Evolutionary conservation across 2,797 vertebrate genomes (phyloP).

Genomic region (Ceryle rudis): DNA sequence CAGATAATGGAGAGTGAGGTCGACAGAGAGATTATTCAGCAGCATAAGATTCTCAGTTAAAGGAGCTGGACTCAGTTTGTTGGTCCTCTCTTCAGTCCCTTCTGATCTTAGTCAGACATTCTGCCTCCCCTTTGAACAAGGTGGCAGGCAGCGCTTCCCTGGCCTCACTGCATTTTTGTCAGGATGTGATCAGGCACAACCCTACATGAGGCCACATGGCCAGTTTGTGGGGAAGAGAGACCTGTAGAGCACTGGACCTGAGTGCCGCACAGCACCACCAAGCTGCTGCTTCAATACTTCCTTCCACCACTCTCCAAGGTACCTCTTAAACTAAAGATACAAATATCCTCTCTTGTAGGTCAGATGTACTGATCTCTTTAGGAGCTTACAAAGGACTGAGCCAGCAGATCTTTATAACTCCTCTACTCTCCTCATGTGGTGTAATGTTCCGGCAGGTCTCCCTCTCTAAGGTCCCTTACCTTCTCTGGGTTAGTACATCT

Average conservation of each 20-base stretch:
- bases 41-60: not conserved
- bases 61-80: not conserved
- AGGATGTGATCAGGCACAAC: not conserved
- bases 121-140: not conserved
- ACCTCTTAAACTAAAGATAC: not conserved
- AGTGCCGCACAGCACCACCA: not conserved
- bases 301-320: not conserved
- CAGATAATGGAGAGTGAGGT: not conserved
- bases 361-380: not conserved
- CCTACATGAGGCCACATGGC: fast-evolving
- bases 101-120: not conserved
- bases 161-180: fast-evolving
- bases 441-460: too few species aligned
- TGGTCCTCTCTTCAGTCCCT: not conserved
- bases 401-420: not conserved
- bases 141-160: not conserved
- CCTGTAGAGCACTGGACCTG: fast-evolving
- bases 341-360: not conserved
- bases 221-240: not conserved
- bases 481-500: too few species aligned
- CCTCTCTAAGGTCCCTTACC: too few species aligned
- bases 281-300: not conserved
- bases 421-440: too few species aligned
- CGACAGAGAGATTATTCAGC: not conserved
- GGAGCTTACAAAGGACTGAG: not conserved